phyloP scores from a whole-genome alignment of 2,888 invertebrate species.

The Mesorhabditis sp. region DNA sequence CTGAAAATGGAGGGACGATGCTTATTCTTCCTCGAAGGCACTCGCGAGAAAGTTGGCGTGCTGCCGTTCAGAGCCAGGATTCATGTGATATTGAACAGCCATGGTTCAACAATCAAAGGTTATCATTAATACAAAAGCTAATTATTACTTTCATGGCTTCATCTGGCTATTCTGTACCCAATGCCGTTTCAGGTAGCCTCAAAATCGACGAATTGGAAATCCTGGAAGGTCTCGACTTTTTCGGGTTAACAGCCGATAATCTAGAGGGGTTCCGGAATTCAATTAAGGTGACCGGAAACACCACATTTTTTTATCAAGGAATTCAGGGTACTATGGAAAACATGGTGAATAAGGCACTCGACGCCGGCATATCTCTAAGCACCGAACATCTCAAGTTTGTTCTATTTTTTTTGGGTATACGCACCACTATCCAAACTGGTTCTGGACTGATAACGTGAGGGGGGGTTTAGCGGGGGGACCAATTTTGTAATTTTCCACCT shows the following conservation, averaged over 20 bases:
- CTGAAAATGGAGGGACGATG: slow-evolving; percentile 26
- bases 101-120: slow-evolving; percentile 25
- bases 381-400: slow-evolving; percentile 29
- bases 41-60: slow-evolving; percentile 37
- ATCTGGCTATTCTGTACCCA: not conserved
- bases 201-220: slow-evolving; percentile 27
- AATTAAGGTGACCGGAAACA: not conserved
- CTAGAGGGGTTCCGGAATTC: slow-evolving; percentile 33
- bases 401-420: not conserved
- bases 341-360: slow-evolving; percentile 28
- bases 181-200: slow-evolving; percentile 22
- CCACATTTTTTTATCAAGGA: not conserved
- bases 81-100: slow-evolving; percentile 21
- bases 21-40: slow-evolving; percentile 37
- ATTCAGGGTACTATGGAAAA: slow-evolving; percentile 21
- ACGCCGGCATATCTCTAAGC: slow-evolving; percentile 30
- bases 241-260: slow-evolving; percentile 28
- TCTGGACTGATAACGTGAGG: too few species aligned
- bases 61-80: slow-evolving; percentile 30
- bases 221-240: slow-evolving; percentile 30
- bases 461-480: too few species aligned
- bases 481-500: too few species aligned
- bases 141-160: not conserved
- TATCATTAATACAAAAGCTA: not conserved
- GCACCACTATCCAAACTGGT: too few species aligned